These are phyloP conservation scores for Phalacrocorax aristotelis DNA, from an alignment of 2,113 vertebrate species.

Conservation along the genomic window DNA sequence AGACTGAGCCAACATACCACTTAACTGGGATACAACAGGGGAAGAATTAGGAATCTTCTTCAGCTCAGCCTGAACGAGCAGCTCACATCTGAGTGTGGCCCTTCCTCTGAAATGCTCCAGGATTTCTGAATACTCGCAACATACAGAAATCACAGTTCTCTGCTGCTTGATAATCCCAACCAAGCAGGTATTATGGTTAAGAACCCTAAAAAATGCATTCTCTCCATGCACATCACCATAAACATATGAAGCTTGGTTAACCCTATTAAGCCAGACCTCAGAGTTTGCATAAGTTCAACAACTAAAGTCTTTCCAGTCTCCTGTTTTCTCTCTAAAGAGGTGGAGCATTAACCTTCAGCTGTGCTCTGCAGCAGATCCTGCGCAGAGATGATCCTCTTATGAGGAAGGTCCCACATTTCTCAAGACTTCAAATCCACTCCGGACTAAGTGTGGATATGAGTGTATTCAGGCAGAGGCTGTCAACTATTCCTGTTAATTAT, in stretches of 20 bases:
- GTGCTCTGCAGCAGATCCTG: neutral
- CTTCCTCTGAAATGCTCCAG: neutral
- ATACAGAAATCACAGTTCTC: neutral
- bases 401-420: neutral
- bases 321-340: neutral
- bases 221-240: rapidly evolving
- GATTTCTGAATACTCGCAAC: neutral
- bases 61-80: neutral
- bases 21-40: neutral
- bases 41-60: neutral
- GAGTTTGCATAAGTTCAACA: neutral
- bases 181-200: neutral
- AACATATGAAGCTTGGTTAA: neutral
- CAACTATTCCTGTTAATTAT: neutral
- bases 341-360: neutral
- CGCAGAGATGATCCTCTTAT: neutral
- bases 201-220: neutral
- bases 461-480: neutral
- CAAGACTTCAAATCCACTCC: neutral
- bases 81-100: neutral
- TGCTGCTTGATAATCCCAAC: neutral
- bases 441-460: neutral
- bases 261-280: neutral
- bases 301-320: neutral
- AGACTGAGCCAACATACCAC: neutral